These are phyloP conservation scores for Ligdia adustata DNA, from an alignment of 2,888 invertebrate genomes.

Conservation along the genomic window DNA sequence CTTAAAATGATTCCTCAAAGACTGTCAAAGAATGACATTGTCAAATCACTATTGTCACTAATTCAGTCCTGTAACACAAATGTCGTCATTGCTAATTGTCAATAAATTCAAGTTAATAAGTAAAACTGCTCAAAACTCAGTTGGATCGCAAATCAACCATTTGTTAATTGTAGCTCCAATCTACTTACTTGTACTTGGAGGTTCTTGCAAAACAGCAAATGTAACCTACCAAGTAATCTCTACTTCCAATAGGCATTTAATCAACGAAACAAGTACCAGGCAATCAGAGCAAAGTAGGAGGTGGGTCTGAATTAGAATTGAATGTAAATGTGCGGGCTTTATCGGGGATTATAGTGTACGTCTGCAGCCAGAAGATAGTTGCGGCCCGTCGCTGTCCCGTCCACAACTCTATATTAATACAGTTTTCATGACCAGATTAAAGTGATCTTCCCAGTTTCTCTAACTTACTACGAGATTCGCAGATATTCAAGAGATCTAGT, in stretches of 20 bases:
- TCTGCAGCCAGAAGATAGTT: constrained; percentile 81
- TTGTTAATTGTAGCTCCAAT: too few relatives aligned
- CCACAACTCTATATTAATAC: constrained; percentile 64
- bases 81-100: too few relatives aligned
- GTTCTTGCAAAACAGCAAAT: too few relatives aligned
- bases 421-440: constrained; percentile 48
- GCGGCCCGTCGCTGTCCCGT: constrained; percentile 60
- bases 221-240: constrained; percentile 28
- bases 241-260: constrained; percentile 64
- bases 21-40: too few relatives aligned
- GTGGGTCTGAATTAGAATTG: constrained; percentile 81
- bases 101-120: too few relatives aligned
- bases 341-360: constrained; percentile 85
- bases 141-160: too few relatives aligned
- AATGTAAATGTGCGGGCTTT: constrained; percentile 86
- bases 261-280: constrained; percentile 76
- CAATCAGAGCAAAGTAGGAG: constrained; percentile 75
- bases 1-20: too few relatives aligned
- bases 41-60: too few relatives aligned
- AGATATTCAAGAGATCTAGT: constrained; percentile 38
- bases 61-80: too few relatives aligned
- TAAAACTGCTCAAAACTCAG: too few relatives aligned
- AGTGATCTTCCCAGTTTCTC: constrained; percentile 7
- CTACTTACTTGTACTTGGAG: too few relatives aligned
- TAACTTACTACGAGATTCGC: constrained; percentile 27